Conservation (phyloP, 2,888 invertebrate genomes). For the Hesperia comma region DNA sequence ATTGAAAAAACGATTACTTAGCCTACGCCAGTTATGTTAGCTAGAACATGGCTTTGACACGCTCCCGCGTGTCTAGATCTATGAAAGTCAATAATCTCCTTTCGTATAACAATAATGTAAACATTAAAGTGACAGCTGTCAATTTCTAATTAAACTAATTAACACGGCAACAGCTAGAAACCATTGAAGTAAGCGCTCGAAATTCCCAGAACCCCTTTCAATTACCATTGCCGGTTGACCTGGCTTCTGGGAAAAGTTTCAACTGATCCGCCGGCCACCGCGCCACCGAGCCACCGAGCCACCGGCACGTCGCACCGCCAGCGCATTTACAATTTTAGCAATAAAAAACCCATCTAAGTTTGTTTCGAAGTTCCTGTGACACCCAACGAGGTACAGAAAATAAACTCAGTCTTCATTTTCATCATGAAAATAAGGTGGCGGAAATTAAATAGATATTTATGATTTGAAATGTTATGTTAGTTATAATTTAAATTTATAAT, state of each 20-base stretch:
- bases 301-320: no score
- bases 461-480: background rate
- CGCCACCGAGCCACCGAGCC: background rate
- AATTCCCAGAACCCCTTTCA: conserved; percentile 25
- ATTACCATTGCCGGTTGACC: conserved; percentile 20
- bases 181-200: conserved; percentile 19
- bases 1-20: no score
- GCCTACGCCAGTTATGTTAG: no score
- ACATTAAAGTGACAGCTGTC: no score
- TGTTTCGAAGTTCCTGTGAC: conserved; percentile 8
- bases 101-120: no score
- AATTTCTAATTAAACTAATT: background rate
- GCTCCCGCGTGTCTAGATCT: no score
- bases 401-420: conserved; percentile 2
- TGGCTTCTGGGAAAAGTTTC: conserved; percentile 21
- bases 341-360: conserved; percentile 27
- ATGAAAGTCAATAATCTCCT: no score
- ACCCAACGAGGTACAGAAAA: conserved; percentile 6
- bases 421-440: background rate
- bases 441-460: background rate
- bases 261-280: conserved; percentile 9
- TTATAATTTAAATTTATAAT: no score
- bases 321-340: conserved; percentile 21
- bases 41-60: no score
- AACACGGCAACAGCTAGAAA: conserved; percentile 19